Percentiles rank a stretch among this genome's conserved stretches.
phyloP scores from a whole-genome alignment of 2,888 invertebrate species.

The Drosophila demipolita region DNA sequence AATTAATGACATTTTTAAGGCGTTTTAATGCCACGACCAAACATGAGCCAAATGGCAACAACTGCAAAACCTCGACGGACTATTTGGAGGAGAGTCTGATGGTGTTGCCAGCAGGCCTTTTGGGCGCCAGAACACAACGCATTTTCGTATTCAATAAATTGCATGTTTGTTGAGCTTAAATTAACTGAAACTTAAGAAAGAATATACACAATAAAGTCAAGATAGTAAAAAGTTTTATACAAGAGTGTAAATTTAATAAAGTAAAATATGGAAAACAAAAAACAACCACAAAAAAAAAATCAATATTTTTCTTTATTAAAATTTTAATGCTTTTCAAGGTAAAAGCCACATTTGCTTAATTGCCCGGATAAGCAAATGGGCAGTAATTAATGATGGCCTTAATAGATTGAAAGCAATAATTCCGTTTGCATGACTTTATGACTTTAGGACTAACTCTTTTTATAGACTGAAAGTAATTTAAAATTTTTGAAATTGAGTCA shows the following conservation, averaged over 20 bases:
- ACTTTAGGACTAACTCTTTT: background rate
- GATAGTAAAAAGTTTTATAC: background rate
- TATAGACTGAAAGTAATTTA: background rate
- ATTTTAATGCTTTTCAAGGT: background rate
- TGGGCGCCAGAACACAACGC: constrained; percentile 7
- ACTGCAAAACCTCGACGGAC: constrained; percentile 25
- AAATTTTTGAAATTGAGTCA: background rate
- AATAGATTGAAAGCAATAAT: constrained; percentile 3
- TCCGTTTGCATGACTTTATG: constrained; percentile 13
- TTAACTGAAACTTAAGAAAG: background rate
- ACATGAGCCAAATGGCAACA: constrained; percentile 37
- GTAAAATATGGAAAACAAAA: background rate
- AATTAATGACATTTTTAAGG: constrained; percentile 71
- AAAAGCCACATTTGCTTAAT: constrained; percentile 18
- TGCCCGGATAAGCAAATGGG: constrained; percentile 2
- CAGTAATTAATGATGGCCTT: constrained; percentile 12
- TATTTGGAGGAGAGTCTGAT: background rate
- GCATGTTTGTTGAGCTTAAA: constrained; percentile 17
- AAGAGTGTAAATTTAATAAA: background rate
- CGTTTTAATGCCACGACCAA: constrained; percentile 60
- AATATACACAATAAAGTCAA: background rate
- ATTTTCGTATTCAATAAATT: constrained; percentile 56
- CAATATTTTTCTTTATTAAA: background rate
- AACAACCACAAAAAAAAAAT: background rate
- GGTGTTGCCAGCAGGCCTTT: background rate